Base-by-base conservation (phyloP, 2,888 invertebrate genomes). In the Sturmia bella region DNA sequence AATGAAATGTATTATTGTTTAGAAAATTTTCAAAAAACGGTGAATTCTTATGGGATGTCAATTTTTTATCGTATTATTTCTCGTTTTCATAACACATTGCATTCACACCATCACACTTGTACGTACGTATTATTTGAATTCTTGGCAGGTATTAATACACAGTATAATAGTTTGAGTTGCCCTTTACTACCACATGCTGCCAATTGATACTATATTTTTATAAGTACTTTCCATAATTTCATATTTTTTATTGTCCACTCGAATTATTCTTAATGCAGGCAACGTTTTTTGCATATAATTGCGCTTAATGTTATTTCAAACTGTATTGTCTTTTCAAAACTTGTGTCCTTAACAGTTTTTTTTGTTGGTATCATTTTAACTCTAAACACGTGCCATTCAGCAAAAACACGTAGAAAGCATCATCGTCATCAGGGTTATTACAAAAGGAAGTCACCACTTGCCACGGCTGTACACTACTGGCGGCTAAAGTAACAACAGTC, bases 371-470 rank as follows among this genome's bases (percentile, higher is more conserved):
- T 54, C 48, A 72, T 50, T 69, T 68, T 50, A 70, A 72, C 66
- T 56, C 66, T 78, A 70, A 70, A 74, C 78, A 74, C 78, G 78
- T 82, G 70, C 64, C 70, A 75, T 45, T 61, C 37, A 61, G 70
- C 54, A 66, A 61, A 13, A 75, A 54, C 82, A 82, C 82, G 78
- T 82, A 78, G n/a, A 66, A 72, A 61, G 74, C 69, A 82, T 82
- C 78, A 78, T 76, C 19, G 59, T 76, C 80, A 68, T 32, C 21
- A 63, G 41, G 45, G 43, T 56, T 45, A 48, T 74, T 48, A 48
- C 5, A 19, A 21, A 32, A 32, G 32, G 32, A 32, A 32, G 32
- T 32, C 32, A 32, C 3, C 32, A 7, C 9, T 32, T 32, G 7
- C 32, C 32, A 32, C 32, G 0, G 15, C 48, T 19, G 37, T 17